A percentile compares a stretch with the other conserved stretches of the same genome.
phyloP scores from a whole-genome alignment of 2,113 vertebrate species.

The Grammomys dolichurus region DNA sequence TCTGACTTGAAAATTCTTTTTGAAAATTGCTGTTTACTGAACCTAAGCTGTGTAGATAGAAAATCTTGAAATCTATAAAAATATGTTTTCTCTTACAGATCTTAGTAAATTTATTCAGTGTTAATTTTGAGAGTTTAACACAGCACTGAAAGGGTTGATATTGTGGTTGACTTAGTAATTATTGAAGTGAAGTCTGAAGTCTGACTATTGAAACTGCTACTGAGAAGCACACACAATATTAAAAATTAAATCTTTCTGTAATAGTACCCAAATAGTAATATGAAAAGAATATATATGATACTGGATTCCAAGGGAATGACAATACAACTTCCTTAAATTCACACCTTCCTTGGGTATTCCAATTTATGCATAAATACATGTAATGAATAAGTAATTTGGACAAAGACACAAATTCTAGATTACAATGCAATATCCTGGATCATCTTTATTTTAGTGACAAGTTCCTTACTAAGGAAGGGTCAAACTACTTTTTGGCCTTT shows the following conservation, averaged over 20 bases:
- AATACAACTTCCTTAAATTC: neutral
- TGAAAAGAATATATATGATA: slow-evolving; percentile 37
- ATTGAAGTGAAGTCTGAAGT: neutral
- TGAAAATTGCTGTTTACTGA: slow-evolving; percentile 19
- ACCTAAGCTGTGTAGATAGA: slow-evolving; percentile 23
- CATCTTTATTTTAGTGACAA: neutral
- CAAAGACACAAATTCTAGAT: slow-evolving; percentile 14
- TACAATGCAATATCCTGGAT: neutral
- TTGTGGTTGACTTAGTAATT: slow-evolving; percentile 1
- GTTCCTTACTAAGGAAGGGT: neutral
- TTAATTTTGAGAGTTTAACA: slow-evolving; percentile 8
- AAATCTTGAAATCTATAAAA: neutral
- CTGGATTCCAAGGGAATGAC: neutral
- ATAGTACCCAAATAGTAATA: neutral
- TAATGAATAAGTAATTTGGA: slow-evolving; percentile 34
- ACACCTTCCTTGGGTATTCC: slow-evolving; percentile 13
- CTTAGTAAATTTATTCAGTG: slow-evolving; percentile 30
- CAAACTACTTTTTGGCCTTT: slow-evolving; percentile 13
- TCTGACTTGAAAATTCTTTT: slow-evolving; percentile 26
- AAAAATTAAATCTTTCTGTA: slow-evolving; percentile 31
- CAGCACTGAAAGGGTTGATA: neutral
- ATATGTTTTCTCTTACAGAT: slow-evolving; percentile 18
- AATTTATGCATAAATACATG: neutral
- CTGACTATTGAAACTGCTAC: neutral
- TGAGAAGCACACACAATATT: slow-evolving; percentile 7